Conservation (phyloP, 2,888 invertebrate species). For the Ditula angustiorana region DNA sequence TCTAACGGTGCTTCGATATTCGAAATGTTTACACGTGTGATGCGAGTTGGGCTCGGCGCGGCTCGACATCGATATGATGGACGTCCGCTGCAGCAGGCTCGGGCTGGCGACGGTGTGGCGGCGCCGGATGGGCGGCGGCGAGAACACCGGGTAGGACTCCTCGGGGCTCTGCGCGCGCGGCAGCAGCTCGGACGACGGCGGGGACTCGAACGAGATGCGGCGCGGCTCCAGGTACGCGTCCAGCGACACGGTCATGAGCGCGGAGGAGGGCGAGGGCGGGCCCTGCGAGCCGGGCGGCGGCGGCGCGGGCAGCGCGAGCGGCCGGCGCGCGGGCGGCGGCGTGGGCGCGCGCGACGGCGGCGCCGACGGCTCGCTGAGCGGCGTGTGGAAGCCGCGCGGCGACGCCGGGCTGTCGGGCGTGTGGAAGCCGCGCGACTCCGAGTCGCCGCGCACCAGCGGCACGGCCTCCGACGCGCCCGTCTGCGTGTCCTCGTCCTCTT, state of each 20-base stretch:
- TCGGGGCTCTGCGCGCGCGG: conserved; percentile 89
- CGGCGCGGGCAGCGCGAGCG: conserved; percentile 84
- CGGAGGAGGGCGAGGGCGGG: conserved; percentile 93
- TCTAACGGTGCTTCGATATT: conserved; percentile 33
- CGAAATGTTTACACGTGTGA: conserved; percentile 93
- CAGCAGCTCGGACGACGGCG: conserved; percentile 90
- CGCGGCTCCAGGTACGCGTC: conserved; percentile 95
- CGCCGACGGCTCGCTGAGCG: conserved; percentile 86
- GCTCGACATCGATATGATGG: conserved; percentile 91
- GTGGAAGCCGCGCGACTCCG: conserved; percentile 89
- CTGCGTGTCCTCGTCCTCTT: conserved; percentile 72
- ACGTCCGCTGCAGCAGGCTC: conserved; percentile 87
- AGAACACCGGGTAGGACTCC: conserved; percentile 94
- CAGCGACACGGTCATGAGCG: conserved; percentile 92
- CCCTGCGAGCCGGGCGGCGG: conserved; percentile 62
- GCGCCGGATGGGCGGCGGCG: conserved; percentile 92
- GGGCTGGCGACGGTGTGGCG: conserved; percentile 84
- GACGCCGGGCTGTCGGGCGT: conserved; percentile 88
- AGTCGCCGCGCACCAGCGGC: conserved; percentile 84
- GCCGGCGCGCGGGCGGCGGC: conserved; percentile 75
- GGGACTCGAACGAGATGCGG: conserved; percentile 92
- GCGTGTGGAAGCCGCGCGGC: conserved; percentile 89
- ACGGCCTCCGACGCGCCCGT: conserved; percentile 69
- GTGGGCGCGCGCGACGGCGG: conserved; percentile 76
- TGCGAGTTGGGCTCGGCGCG: conserved; percentile 91